Conservation (phyloP, 2,113 vertebrate genomes). For the Motacilla tschutschensis region DNA sequence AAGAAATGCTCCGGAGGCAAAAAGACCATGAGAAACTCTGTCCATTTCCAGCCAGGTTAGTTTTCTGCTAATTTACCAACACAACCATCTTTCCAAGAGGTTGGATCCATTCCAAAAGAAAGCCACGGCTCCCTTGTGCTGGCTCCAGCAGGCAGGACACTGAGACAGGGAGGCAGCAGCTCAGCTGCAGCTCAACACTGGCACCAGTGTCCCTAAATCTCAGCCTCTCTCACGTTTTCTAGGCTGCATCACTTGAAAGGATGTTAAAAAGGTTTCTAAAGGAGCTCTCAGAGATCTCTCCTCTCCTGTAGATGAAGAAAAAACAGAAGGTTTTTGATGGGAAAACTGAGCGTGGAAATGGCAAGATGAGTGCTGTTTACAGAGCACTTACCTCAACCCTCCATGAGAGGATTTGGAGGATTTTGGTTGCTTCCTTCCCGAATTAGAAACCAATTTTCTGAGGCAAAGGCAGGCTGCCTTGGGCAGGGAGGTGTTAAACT, state of each 20-base stretch:
- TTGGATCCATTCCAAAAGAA: neutral
- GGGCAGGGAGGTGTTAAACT: conserved; percentile 45
- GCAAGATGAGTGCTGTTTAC: neutral
- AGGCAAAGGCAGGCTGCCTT: neutral
- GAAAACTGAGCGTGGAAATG: neutral
- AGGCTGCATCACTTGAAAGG: neutral
- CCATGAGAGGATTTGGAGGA: neutral
- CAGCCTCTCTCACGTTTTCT: neutral
- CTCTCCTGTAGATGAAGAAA: neutral
- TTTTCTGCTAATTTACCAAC: neutral
- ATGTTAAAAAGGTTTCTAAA: neutral
- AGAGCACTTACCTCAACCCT: neutral
- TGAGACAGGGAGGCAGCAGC: neutral
- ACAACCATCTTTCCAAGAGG: neutral
- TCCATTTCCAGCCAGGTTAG: accelerated
- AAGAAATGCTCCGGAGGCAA: neutral
- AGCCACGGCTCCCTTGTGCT: neutral
- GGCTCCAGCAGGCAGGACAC: neutral
- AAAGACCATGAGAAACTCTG: neutral
- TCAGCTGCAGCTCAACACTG: neutral
- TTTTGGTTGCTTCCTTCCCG: conserved; percentile 18
- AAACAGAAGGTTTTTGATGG: neutral
- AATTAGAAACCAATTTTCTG: conserved; percentile 8
- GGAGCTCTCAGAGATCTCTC: neutral
- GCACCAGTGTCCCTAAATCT: neutral